These are phyloP conservation scores for Hanleya hanleyi DNA, from an alignment of 2,888 invertebrate species.

Conservation along the genomic window DNA sequence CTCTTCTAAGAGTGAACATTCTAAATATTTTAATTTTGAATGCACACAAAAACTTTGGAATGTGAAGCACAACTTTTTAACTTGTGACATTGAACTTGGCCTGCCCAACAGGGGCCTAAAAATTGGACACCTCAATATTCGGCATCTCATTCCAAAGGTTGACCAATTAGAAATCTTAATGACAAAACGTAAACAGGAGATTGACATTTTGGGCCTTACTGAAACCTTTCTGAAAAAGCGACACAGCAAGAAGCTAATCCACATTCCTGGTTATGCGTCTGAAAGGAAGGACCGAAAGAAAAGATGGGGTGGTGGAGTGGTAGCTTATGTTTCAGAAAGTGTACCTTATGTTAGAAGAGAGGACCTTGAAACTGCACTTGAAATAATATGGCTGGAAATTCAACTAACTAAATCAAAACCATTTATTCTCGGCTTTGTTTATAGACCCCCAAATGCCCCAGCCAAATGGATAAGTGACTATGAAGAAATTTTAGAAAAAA, in stretches of 20 bases:
- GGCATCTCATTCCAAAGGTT: no score
- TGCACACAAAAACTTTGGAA: no score
- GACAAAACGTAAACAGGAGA: not conserved
- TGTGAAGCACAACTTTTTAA: no score
- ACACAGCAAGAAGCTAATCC: not conserved
- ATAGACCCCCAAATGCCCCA: slow-evolving; percentile 4
- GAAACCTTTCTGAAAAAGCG: not conserved
- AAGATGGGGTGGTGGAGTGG: not conserved
- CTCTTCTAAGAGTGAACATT: no score
- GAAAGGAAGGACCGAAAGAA: not conserved
- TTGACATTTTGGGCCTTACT: not conserved
- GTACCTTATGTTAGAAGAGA: not conserved
- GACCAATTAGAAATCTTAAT: no score
- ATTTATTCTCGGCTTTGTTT: slow-evolving; percentile 8
- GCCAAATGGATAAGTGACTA: not conserved
- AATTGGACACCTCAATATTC: no score
- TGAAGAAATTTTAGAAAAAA: not conserved
- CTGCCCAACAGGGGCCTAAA: no score
- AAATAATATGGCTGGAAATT: not conserved
- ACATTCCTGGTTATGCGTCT: not conserved
- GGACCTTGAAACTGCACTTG: not conserved
- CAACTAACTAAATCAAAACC: not conserved
- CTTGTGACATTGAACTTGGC: no score
- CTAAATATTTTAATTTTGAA: no score
- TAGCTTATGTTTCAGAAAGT: not conserved